Percentiles rank a stretch among this genome's conserved stretches.
These are phyloP conservation scores for Nothoprocta pentlandii DNA, from an alignment of 2,113 vertebrate genomes.

Conservation along the genomic window DNA sequence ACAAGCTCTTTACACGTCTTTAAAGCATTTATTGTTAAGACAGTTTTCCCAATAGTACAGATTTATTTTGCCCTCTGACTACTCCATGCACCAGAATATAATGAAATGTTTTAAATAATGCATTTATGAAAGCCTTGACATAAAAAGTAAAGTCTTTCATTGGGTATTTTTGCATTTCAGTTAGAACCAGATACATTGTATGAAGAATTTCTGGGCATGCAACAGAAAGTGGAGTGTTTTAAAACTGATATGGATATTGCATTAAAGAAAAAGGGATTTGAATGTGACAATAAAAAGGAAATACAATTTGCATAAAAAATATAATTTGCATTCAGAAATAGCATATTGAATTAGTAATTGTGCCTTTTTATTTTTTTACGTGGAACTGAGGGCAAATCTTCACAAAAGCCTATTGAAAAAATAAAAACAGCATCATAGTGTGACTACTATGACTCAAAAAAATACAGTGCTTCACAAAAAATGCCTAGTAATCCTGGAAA, in stretches of 20 bases:
- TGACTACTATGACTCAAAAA: not conserved
- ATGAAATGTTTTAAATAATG: not conserved
- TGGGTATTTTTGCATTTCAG: not conserved
- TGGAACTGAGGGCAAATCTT: not conserved
- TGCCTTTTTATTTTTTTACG: not conserved
- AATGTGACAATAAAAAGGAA: not conserved
- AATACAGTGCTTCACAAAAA: not conserved
- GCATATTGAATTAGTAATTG: not conserved
- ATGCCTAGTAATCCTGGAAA: not conserved
- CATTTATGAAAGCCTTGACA: not conserved
- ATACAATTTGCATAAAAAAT: not conserved
- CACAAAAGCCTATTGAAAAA: not conserved
- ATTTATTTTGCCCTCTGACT: not conserved
- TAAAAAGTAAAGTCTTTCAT: not conserved
- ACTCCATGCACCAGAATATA: not conserved
- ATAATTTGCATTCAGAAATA: not conserved
- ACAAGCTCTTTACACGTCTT: not conserved
- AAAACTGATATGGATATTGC: not conserved
- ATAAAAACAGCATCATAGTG: not conserved
- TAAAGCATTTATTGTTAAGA: not conserved
- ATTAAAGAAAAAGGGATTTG: not conserved
- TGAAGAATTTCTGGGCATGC: not conserved
- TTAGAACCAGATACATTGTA: not conserved
- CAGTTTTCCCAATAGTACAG: not conserved
- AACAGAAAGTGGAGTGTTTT: not conserved